phyloP scores from a whole-genome alignment of 92 coral and sea anemone species.

The Phymanthus crucifer region DNA sequence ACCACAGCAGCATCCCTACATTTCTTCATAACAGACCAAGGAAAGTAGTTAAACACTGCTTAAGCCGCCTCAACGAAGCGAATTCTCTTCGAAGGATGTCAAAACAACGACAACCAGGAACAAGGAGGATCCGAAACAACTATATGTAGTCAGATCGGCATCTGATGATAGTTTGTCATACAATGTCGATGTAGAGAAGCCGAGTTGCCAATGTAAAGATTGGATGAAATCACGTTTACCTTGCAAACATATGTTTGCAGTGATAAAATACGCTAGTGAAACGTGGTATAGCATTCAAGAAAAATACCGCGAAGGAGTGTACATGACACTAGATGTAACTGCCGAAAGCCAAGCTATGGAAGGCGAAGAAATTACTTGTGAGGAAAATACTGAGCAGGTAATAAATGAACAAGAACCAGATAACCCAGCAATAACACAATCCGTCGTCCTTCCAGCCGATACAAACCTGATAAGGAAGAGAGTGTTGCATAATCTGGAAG shows the following conservation, averaged over 20 bases:
- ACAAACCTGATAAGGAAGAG: conserved; percentile 8
- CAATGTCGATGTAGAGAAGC: not conserved
- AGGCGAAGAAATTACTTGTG: not conserved
- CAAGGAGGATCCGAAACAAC: not conserved
- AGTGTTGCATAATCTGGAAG: conserved; percentile 20
- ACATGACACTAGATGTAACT: conserved; percentile 2
- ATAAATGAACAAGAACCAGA: too few species aligned
- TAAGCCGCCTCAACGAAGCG: conserved; percentile 13
- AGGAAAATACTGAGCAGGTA: too few species aligned
- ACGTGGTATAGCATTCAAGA: not conserved
- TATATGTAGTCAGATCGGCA: not conserved
- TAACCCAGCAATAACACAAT: conserved; percentile 20
- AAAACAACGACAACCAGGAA: not conserved
- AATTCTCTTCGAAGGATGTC: not conserved
- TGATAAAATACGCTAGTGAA: conserved; percentile 7
- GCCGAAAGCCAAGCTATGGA: not conserved
- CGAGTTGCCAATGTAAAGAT: conserved; percentile 19
- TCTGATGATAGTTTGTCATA: conserved; percentile 11
- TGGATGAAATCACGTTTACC: conserved; percentile 18
- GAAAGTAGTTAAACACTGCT: conserved; percentile 20
- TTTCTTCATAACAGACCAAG: conserved; percentile 16
- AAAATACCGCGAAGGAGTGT: conserved; percentile 11
- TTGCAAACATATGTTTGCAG: conserved; percentile 22
- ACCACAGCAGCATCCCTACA: conserved; percentile 10
- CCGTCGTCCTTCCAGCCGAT: conserved; percentile 5